phyloP scores from a whole-genome alignment of 2,113 vertebrate species.

The Passer domesticus region DNA sequence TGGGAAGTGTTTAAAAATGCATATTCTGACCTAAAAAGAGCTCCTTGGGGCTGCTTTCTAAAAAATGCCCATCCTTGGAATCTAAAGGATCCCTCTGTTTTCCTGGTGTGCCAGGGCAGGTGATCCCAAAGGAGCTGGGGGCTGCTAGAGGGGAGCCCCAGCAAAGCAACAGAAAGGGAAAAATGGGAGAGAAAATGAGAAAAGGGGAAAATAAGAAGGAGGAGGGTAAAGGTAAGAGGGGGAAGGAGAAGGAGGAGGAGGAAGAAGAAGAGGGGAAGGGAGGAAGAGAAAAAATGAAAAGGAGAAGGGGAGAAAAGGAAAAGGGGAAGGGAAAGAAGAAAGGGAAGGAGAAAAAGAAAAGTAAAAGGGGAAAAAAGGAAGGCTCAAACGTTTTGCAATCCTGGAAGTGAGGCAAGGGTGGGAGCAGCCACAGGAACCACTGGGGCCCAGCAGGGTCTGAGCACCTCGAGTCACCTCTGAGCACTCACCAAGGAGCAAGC shows the following conservation, averaged over 20 bases:
- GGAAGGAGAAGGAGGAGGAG: rapidly evolving
- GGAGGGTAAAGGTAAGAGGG: background rate
- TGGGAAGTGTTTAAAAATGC: background rate
- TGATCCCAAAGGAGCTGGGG: background rate
- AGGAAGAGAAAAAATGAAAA: too few species aligned
- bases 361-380: background rate
- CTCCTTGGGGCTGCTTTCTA: background rate
- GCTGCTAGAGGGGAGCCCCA: background rate
- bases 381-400: background rate
- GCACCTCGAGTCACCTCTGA: background rate
- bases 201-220: too few species aligned
- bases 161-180: background rate
- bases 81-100: background rate
- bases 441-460: background rate
- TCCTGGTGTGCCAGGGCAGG: background rate
- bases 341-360: background rate
- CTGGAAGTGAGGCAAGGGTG: background rate
- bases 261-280: background rate
- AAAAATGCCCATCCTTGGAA: background rate
- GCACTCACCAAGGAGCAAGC: background rate
- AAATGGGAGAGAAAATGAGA: background rate
- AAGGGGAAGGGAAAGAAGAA: background rate
- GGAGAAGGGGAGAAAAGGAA: too few species aligned
- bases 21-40: background rate
- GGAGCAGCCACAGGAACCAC: rapidly evolving